These are phyloP conservation scores for Sapayoa aenigma DNA, from an alignment of 2,113 vertebrate genomes.

Conservation along the genomic window DNA sequence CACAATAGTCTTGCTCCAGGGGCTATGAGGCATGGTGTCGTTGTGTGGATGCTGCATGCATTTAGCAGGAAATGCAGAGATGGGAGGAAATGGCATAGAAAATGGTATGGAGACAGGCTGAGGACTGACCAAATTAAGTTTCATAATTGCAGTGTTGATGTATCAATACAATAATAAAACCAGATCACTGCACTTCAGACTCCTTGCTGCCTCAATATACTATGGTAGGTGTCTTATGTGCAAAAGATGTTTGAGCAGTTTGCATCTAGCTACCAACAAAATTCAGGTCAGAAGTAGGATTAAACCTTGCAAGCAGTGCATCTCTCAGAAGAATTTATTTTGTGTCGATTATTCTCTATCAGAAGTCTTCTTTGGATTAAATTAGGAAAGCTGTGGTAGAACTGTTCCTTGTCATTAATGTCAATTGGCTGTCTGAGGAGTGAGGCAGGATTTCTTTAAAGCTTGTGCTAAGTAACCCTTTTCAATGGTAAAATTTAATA, in stretches of 20 bases:
- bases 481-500: not conserved
- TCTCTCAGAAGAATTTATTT: not conserved
- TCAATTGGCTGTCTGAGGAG: not conserved
- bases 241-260: not conserved
- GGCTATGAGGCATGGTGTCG: not conserved
- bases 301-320: not conserved
- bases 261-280: not conserved
- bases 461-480: not conserved
- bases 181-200: not conserved
- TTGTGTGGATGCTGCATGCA: not conserved
- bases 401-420: fast-evolving
- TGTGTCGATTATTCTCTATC: not conserved
- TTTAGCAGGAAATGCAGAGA: not conserved
- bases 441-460: not conserved
- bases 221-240: not conserved
- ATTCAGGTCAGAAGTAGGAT: not conserved
- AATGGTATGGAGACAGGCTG: not conserved
- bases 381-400: not conserved
- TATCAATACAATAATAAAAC: not conserved
- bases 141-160: not conserved
- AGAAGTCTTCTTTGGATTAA: not conserved
- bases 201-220: not conserved
- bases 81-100: not conserved
- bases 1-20: not conserved
- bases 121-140: not conserved